A percentile compares a stretch with the other conserved stretches of the same genome.
Conservation (phyloP, 1,140 invertebrate species). For the Pseudomyrmex flavicornis region DNA sequence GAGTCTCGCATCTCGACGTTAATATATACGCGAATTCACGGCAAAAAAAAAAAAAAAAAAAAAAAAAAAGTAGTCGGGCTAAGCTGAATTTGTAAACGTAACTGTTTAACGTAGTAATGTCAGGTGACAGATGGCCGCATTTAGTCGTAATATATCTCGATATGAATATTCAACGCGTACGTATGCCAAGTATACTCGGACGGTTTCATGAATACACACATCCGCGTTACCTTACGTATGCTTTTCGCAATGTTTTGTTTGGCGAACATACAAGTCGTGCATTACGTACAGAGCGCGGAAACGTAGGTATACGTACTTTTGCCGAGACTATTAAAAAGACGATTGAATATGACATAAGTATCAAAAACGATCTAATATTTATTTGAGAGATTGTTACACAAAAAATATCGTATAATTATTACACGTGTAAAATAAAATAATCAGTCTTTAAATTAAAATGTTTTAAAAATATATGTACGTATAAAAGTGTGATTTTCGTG, state of each 20-base stretch:
- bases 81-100: slow-evolving; percentile 70
- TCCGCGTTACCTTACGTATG: not conserved
- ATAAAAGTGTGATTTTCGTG: not conserved
- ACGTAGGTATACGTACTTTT: not conserved
- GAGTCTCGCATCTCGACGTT: not conserved
- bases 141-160: slow-evolving; percentile 63
- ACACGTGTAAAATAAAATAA: slow-evolving; percentile 7
- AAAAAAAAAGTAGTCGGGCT: not conserved
- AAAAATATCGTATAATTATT: not conserved
- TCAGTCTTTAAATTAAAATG: slow-evolving; percentile 34
- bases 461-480: not conserved
- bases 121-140: slow-evolving; percentile 64
- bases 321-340: not conserved
- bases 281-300: slow-evolving; percentile 13
- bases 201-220: not conserved
- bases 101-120: slow-evolving; percentile 66
- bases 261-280: slow-evolving; percentile 4
- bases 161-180: slow-evolving; percentile 74
- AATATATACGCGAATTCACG: slow-evolving; percentile 11
- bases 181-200: slow-evolving; percentile 15
- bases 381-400: slow-evolving; percentile 15
- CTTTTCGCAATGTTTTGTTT: slow-evolving; percentile 36
- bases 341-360: not conserved
- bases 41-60: not conserved
- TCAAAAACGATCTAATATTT: slow-evolving; percentile 15